phyloP scores from a whole-genome alignment of 1,140 invertebrate genomes.

The Anoplolepis gracilipes region DNA sequence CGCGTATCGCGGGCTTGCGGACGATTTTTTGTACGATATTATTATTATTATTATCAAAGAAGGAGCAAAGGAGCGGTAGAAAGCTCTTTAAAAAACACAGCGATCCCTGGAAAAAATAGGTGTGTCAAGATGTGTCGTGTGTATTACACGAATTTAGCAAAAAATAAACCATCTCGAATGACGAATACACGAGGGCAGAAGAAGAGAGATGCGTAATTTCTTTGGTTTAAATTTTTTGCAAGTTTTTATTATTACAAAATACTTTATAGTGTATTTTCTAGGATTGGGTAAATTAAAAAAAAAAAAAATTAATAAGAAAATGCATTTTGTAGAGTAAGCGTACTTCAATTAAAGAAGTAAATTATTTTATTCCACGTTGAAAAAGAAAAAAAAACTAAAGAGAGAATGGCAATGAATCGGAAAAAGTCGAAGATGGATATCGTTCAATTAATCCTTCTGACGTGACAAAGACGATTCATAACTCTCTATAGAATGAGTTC shows the following conservation, averaged over 20 bases:
- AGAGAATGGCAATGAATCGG: neutral
- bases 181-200: neutral
- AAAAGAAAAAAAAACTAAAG: neutral
- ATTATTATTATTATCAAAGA: constrained; percentile 64
- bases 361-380: too few relatives aligned
- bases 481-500: neutral
- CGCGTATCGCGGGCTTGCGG: constrained; percentile 50
- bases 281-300: neutral
- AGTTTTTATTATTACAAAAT: neutral
- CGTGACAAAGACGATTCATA: neutral
- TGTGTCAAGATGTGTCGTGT: neutral
- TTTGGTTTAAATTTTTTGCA: constrained; percentile 1
- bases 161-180: constrained; percentile 24
- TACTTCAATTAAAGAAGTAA: too few relatives aligned
- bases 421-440: neutral
- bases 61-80: neutral
- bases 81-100: neutral
- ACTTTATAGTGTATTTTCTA: too few relatives aligned
- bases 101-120: constrained; percentile 21
- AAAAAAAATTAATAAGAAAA: neutral
- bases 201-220: neutral
- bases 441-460: neutral
- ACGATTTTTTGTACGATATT: constrained; percentile 74
- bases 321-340: too few relatives aligned
- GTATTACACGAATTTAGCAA: constrained; percentile 15